phyloP scores from a whole-genome alignment of 2,797 vertebrate genomes.

The Squalus acanthias region DNA sequence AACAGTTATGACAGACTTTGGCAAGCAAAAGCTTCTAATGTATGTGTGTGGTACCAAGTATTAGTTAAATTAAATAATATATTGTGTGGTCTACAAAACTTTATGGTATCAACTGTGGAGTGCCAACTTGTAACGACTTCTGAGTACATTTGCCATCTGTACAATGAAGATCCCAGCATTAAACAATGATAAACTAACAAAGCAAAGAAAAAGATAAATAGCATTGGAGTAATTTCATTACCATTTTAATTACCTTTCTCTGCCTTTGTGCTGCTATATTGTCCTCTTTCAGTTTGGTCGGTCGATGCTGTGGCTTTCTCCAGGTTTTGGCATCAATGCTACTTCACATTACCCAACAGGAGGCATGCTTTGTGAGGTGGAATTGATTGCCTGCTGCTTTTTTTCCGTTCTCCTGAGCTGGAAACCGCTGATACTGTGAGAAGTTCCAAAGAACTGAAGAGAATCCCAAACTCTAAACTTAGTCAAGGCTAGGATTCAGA shows the following conservation, averaged over 20 bases:
- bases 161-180: not conserved
- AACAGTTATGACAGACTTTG: not conserved
- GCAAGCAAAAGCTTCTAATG: not conserved
- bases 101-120: not conserved
- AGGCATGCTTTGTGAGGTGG: not conserved
- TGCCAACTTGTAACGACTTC: not conserved
- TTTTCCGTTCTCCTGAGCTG: not conserved
- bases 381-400: not conserved
- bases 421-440: not conserved
- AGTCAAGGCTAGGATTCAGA: not conserved
- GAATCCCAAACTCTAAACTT: not conserved
- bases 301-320: not conserved
- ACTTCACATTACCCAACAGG: not conserved
- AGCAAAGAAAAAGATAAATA: not conserved
- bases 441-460: not conserved
- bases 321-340: not conserved
- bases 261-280: not conserved
- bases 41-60: not conserved
- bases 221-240: not conserved
- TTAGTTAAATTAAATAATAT: not conserved
- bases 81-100: not conserved
- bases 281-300: not conserved
- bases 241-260: not conserved
- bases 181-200: conserved; percentile 22
- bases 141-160: conserved; percentile 4